Evolutionary conservation across 2,113 vertebrate species (phyloP).

Genomic region (Oncorhynchus nerka): DNA sequence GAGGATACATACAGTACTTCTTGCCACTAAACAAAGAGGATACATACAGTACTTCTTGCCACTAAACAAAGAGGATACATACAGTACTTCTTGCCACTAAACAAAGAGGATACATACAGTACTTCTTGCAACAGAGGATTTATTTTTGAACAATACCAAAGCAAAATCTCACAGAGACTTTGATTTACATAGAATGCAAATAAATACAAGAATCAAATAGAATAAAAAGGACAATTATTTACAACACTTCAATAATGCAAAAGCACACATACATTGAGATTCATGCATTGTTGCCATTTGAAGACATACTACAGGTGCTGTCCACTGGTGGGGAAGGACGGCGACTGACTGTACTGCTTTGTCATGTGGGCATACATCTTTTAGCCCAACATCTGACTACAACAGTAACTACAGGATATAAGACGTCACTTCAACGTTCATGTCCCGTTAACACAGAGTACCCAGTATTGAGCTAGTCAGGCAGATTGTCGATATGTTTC

Average conservation of each 20-base stretch:
- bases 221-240: slow-evolving; percentile 74
- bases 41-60: no score
- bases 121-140: slow-evolving; percentile 66
- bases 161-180: slow-evolving; percentile 79
- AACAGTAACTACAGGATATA: not conserved
- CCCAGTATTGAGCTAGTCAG: not conserved
- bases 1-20: slow-evolving; percentile 20
- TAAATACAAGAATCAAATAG: slow-evolving; percentile 76
- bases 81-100: no score
- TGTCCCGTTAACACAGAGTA: not conserved
- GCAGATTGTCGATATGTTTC: slow-evolving; percentile 17
- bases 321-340: slow-evolving; percentile 42
- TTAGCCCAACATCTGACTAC: not conserved
- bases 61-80: no score
- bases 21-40: no score
- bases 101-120: not conserved
- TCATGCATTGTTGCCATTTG: slow-evolving; percentile 53
- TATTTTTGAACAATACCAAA: slow-evolving; percentile 74
- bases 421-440: not conserved
- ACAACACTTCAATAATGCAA: slow-evolving; percentile 78
- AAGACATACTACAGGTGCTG: slow-evolving; percentile 49
- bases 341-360: slow-evolving; percentile 41
- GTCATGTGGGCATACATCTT: slow-evolving; percentile 16
- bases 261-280: slow-evolving; percentile 54
- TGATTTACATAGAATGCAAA: slow-evolving; percentile 74